Conservation (phyloP, 2,888 invertebrate species). For the Oxycera nigricornis region DNA sequence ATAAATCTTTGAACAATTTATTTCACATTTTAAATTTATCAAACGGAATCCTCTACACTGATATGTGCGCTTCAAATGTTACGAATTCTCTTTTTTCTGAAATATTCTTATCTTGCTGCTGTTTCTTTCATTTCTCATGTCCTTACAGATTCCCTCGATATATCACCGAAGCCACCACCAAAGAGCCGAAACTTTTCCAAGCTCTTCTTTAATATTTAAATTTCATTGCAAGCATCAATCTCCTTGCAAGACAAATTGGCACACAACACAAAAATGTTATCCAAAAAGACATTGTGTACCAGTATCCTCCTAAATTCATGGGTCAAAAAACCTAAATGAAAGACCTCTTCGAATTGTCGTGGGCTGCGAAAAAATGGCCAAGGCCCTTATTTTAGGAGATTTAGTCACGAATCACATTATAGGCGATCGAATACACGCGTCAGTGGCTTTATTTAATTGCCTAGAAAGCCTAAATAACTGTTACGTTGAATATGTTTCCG, state of each 20-base stretch:
- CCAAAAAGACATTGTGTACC: background rate
- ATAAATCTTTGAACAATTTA: too few species aligned
- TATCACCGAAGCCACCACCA: too few species aligned
- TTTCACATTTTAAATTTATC: too few species aligned
- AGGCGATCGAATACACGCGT: conserved; percentile 9
- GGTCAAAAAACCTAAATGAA: background rate
- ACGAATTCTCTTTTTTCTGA: too few species aligned
- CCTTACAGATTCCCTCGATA: too few species aligned
- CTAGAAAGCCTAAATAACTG: conserved; percentile 31
- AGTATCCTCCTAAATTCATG: background rate
- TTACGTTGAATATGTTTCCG: conserved; percentile 4
- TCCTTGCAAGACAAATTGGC: background rate
- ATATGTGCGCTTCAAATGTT: too few species aligned
- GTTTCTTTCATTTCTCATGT: too few species aligned
- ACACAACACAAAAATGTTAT: background rate
- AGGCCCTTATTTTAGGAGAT: conserved; percentile 11
- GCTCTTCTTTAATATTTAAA: conserved; percentile 33
- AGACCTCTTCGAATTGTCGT: background rate
- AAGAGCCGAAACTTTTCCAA: too few species aligned
- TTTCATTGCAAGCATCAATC: conserved; percentile 30
- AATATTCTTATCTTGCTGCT: too few species aligned
- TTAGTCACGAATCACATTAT: conserved; percentile 19
- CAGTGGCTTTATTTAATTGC: conserved; percentile 34
- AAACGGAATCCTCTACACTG: too few species aligned
- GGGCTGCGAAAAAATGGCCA: background rate